Conservation (phyloP, 2,888 invertebrate genomes). For the Pristionchus japonicus region DNA sequence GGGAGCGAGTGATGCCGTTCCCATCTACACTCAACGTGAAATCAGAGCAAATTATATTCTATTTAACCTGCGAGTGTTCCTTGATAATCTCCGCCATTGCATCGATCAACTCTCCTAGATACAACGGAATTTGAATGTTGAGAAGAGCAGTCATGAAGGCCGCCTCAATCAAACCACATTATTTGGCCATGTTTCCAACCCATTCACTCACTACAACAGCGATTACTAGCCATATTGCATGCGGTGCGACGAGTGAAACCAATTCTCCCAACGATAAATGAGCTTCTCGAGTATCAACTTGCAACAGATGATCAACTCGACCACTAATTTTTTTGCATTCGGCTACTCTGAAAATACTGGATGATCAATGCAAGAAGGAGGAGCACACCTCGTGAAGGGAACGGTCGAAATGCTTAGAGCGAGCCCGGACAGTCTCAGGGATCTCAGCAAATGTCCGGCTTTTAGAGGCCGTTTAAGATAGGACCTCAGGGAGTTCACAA, state of each 20-base stretch:
- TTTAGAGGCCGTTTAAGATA: neutral
- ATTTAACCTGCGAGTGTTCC: conserved; percentile 52
- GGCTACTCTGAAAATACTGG: neutral
- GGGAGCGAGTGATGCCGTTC: conserved; percentile 36
- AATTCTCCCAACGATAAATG: neutral
- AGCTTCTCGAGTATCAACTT: neutral
- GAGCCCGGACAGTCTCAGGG: neutral
- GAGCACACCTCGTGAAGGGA: conserved; percentile 10
- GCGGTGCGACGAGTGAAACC: neutral
- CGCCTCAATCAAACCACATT: conserved; percentile 57
- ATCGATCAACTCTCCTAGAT: conserved; percentile 70
- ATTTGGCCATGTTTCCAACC: neutral
- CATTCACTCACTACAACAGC: conserved; percentile 63
- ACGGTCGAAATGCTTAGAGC: neutral
- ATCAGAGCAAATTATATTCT: neutral
- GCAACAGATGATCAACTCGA: conserved; percentile 6
- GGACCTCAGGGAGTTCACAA: neutral
- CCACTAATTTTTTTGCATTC: neutral
- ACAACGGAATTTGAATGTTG: conserved; percentile 70
- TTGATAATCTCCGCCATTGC: conserved; percentile 66
- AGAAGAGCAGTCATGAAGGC: conserved; percentile 68
- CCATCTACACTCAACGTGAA: neutral
- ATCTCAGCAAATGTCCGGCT: neutral
- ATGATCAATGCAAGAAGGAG: neutral
- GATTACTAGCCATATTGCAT: conserved; percentile 61